Base-by-base conservation (phyloP, 2,888 invertebrate species). In the Spialia ferax region DNA sequence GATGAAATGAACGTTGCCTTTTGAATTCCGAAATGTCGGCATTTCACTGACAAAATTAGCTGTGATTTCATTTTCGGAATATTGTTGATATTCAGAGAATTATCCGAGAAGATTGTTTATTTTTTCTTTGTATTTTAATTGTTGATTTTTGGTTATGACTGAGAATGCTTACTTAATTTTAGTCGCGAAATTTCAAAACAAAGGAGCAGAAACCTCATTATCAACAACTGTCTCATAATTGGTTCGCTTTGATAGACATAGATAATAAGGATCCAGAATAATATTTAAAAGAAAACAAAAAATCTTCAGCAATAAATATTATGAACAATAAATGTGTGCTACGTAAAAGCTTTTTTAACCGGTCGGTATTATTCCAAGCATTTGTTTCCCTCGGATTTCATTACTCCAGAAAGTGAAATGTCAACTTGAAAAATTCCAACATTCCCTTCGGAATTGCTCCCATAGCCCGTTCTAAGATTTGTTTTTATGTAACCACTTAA, bases 61-160 rank as follows among this genome's bases (percentile, higher is more conserved):
- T 22, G 26, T 38, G 26, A 63, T 63, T 26, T 60, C 18, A 29
- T 61, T 48, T 61, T 61, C 32, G 15, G 29, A 55, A 55, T 45
- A 45, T 55, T 55, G 29, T 29, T 15, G 29, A 29, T 7, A 3
- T 54, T 26, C n/a, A 13, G n/a, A 54, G 52, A n/a, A 54, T 42
- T 42, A 42, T 42, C 7, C 15, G 13, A 38, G 38, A n/a, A 38
- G 13, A 6, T 42, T 15, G 15, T 15, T 42, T 32, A 15, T 15
- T 42, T 15, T 42, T 42, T 15, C 42, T 42, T 42, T n/a, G 1
- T 42, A 15, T 15, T 42, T 4, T 6, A 7, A 42, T 42, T 42
- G 42, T 42, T 42, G 15, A 15, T 15, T 42, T n/a, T 42, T 2
- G 42, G 6, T 42, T 42, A 42, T 15, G 7, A 42, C n/a, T 42